Conservation (phyloP, 1,140 invertebrate species). For the Papilio aristodemus region DNA sequence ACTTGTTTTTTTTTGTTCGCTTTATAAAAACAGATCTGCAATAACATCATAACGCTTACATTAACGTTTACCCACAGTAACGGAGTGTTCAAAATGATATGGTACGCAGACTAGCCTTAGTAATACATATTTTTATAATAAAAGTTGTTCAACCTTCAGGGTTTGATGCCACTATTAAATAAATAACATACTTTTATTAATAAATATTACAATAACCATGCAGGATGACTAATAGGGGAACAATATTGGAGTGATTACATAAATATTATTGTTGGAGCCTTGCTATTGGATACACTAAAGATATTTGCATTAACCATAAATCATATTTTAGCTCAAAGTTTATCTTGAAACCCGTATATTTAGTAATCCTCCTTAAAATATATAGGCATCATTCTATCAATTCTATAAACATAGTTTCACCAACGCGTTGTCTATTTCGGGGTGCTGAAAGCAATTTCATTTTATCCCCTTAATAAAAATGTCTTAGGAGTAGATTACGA, state of each 20-base stretch:
- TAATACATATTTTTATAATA: constrained; percentile 27
- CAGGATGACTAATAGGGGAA: constrained; percentile 21
- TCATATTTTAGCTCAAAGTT: constrained; percentile 26
- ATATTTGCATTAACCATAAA: constrained; percentile 10
- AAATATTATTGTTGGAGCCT: constrained; percentile 16
- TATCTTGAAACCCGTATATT: neutral
- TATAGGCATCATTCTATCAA: no score
- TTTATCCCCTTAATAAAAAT: no score
- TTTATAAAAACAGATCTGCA: constrained; percentile 78
- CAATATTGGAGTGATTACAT: constrained; percentile 19
- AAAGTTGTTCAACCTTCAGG: constrained; percentile 8
- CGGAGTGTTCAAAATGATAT: constrained; percentile 77
- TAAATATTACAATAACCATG: constrained; percentile 29
- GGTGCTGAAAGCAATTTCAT: no score
- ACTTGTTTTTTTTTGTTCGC: constrained; percentile 64
- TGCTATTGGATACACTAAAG: constrained; percentile 23
- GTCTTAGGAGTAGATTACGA: no score
- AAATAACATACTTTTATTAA: constrained; percentile 31
- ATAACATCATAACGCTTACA: constrained; percentile 75
- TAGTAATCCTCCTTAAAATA: neutral
- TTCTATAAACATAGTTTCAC: neutral
- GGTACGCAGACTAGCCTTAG: constrained; percentile 39
- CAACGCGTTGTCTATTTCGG: neutral
- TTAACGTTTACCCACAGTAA: constrained; percentile 59
- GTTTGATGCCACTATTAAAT: constrained; percentile 36